A percentile compares a stretch with the other conserved stretches of the same genome.
These are phyloP conservation scores for Eolophus roseicapilla DNA, from an alignment of 2,113 vertebrate species.

Conservation along the genomic window DNA sequence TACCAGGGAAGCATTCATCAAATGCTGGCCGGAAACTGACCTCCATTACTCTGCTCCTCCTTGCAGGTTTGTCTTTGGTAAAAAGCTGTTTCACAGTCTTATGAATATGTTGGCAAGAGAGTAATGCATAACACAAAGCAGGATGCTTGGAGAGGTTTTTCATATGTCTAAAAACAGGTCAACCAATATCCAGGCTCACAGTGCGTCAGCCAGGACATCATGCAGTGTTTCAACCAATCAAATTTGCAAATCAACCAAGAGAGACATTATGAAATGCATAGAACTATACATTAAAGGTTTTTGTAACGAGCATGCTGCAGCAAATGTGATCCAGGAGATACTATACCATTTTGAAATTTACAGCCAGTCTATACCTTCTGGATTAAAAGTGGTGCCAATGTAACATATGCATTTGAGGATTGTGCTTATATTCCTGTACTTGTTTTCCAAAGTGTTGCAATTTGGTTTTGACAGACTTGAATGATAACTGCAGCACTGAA, in stretches of 20 bases:
- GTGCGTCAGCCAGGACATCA: background rate
- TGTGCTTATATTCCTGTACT: constrained; percentile 35
- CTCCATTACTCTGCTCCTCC: constrained; percentile 43
- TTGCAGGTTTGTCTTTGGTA: constrained; percentile 42
- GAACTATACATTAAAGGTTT: background rate
- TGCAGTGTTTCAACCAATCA: background rate
- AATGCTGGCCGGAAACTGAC: constrained; percentile 35
- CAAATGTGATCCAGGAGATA: background rate
- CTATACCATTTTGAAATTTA: constrained; percentile 7
- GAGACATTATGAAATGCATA: background rate
- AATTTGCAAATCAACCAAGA: background rate
- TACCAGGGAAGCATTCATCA: constrained; percentile 40
- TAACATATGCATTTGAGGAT: constrained; percentile 34
- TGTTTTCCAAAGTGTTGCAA: constrained; percentile 56
- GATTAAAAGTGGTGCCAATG: constrained; percentile 31
- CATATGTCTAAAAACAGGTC: background rate
- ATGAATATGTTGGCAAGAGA: constrained; percentile 26
- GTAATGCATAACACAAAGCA: constrained; percentile 11
- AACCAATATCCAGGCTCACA: background rate
- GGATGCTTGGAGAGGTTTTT: constrained; percentile 19
- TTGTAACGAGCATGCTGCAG: background rate
- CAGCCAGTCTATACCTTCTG: constrained; percentile 44
- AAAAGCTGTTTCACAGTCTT: constrained; percentile 59
- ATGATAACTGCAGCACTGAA: constrained; percentile 40
- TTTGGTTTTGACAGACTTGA: constrained; percentile 64